phyloP scores from a whole-genome alignment of 1,140 invertebrate genomes.

The Diabrotica virgifera region DNA sequence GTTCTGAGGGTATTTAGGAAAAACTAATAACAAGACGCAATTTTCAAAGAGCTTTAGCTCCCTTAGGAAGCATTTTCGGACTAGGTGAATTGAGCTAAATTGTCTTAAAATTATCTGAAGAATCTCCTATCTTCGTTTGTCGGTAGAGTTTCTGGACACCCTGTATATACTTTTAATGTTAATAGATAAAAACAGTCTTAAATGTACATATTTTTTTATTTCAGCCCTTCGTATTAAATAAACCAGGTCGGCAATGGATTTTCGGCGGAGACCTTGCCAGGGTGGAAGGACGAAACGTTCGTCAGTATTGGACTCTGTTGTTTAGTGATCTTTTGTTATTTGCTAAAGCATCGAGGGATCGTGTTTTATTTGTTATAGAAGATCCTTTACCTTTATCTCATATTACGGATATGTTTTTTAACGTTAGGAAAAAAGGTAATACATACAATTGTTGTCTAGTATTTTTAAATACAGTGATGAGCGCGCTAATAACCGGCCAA shows the following conservation, averaged over 20 bases:
- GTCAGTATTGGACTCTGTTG: slow-evolving; percentile 79
- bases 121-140: no score
- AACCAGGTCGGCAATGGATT: slow-evolving; percentile 80
- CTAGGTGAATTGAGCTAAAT: no score
- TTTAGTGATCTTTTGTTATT: slow-evolving; percentile 81
- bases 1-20: no score
- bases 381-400: slow-evolving; percentile 74
- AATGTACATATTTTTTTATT: slow-evolving; percentile 33
- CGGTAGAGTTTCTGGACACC: no score
- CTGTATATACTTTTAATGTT: no score
- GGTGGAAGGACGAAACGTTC: slow-evolving; percentile 74
- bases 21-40: no score
- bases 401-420: slow-evolving; percentile 79
- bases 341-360: slow-evolving; percentile 77
- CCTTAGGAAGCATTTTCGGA: no score
- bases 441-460: neutral
- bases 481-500: no score
- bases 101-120: no score
- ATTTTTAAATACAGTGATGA: no score
- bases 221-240: slow-evolving; percentile 75
- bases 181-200: no score
- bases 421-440: slow-evolving; percentile 76
- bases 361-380: slow-evolving; percentile 81
- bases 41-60: no score
- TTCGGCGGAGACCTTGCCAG: slow-evolving; percentile 79